Conservation (phyloP, 2,888 invertebrate genomes). For the Lasioglossum morio region DNA sequence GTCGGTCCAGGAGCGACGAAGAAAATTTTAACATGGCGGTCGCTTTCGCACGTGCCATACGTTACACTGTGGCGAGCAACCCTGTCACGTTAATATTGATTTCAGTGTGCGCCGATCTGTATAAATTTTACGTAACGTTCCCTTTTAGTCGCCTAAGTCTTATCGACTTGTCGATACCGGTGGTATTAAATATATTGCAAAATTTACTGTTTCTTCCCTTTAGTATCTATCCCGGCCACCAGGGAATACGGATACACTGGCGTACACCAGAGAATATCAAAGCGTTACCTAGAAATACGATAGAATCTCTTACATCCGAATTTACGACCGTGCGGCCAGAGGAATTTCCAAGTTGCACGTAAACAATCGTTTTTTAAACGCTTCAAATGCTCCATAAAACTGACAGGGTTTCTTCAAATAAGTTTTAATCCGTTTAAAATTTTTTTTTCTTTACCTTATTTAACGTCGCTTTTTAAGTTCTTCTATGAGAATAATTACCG, state of each 20-base stretch:
- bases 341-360: background rate
- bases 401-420: background rate
- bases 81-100: slow-evolving; percentile 17
- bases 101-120: slow-evolving; percentile 8
- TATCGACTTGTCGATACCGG: background rate
- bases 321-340: background rate
- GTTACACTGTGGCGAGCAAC: background rate
- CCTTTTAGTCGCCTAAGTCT: background rate
- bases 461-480: no score
- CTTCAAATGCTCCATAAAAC: background rate
- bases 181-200: slow-evolving; percentile 9
- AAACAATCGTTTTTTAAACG: background rate
- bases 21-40: slow-evolving; percentile 24
- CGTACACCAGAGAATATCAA: background rate
- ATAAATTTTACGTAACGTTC: slow-evolving; percentile 14
- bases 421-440: background rate
- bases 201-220: slow-evolving; percentile 12
- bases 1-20: background rate
- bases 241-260: background rate
- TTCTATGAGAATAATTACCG: no score
- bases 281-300: background rate
- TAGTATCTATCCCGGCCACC: background rate
- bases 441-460: no score
- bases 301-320: background rate
- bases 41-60: background rate